Base-by-base conservation (phyloP, 2,888 invertebrate species). In the Stramonita haemastoma region DNA sequence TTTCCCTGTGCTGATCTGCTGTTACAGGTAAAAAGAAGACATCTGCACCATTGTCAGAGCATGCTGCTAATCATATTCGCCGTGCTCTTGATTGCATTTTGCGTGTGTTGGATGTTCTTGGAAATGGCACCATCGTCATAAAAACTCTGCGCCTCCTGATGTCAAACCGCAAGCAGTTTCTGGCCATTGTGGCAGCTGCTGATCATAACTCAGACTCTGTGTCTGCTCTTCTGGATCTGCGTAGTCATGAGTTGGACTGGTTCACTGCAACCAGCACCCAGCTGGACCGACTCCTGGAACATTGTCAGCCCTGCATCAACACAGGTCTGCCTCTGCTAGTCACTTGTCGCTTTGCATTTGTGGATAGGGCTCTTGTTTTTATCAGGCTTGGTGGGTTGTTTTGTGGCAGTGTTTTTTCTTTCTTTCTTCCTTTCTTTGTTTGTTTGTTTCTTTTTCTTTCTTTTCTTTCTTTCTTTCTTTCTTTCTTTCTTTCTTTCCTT, bases 131-230 rank as follows among this genome's bases (percentile, higher is more conserved):
- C 46, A 86, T 90, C 19, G n/a, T 29, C 17, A 79, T 90, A 15
- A n/a, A 29, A 36, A 32, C 17, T 29, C 90, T 90, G 11, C 85
- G 56, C 36, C 56, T 86, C 13, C 57, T 90, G 34, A 36, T n/a
- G 13, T n/a, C 36, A 19, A 36, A 88, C 26, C 29, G 32, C 5
- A 57, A 88, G 5, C n/a, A 86, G n/a, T 87, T 89, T 19, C 32
- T 88, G 4, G 70, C n/a, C 8, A 46, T 90, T 36, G 86, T 87
- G 26, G 86, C 70, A 29, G 90, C 88, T 29, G 73, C 70, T 8
- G 73, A 36, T 34, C 22, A 56, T 13, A 57, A 73, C n/a, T 32
- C 4, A 57, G 56, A 29, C 5, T 22, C 66, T 0, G 36, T 84
- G 15, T 34, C 60, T 0, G 34, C 32, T 17, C 19, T 73, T 6